These are phyloP conservation scores for Ctenoplectra terminalis DNA, from an alignment of 1,140 invertebrate genomes.

Conservation along the genomic window DNA sequence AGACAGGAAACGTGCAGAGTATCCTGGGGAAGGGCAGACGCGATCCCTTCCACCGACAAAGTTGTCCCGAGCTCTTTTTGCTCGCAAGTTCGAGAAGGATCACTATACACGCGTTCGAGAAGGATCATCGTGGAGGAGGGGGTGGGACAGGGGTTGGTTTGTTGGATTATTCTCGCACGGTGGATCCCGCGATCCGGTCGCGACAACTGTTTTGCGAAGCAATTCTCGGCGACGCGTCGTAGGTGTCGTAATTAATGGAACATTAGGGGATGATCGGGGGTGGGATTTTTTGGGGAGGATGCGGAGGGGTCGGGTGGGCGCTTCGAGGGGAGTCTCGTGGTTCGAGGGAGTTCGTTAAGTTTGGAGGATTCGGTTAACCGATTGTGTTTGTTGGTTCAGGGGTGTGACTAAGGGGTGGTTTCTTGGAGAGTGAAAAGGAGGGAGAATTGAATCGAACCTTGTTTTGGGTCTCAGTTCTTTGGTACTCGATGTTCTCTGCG, in stretches of 20 bases:
- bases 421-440: not conserved
- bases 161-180: not conserved
- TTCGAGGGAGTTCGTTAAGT: not conserved
- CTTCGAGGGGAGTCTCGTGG: not conserved
- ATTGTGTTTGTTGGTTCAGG: not conserved
- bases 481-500: too few relatives aligned
- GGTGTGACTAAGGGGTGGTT: not conserved
- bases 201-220: not conserved
- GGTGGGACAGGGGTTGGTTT: not conserved
- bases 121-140: not conserved
- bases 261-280: not conserved
- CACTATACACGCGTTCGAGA: not conserved
- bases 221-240: not conserved
- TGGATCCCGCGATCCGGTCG: not conserved
- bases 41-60: conserved; percentile 53
- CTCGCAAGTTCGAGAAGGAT: conserved; percentile 1
- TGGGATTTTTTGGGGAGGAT: not conserved
- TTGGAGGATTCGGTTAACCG: not conserved
- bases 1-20: conserved; percentile 47
- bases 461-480: not conserved
- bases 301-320: not conserved
- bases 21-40: conserved; percentile 61
- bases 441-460: not conserved
- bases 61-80: conserved; percentile 33
- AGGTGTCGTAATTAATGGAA: not conserved